Percentiles rank a stretch among this genome's conserved stretches.
phyloP scores from a whole-genome alignment of 2,888 invertebrate species.

The Lepidocyrtinus sp. region DNA sequence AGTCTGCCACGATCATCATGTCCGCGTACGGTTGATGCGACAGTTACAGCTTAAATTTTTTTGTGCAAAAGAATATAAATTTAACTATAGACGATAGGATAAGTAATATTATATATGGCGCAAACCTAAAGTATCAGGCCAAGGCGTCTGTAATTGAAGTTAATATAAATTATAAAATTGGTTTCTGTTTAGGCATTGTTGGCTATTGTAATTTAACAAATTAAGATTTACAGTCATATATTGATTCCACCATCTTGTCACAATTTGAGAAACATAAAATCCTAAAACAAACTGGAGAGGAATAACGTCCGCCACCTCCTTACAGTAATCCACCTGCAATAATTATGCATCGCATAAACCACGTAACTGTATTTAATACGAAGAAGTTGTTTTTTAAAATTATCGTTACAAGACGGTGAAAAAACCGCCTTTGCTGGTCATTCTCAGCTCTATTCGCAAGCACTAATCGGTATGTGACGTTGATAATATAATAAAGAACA shows the following conservation, averaged over 20 bases:
- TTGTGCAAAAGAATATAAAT: background rate
- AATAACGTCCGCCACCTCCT: conserved; percentile 71
- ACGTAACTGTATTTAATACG: background rate
- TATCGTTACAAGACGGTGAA: conserved; percentile 11
- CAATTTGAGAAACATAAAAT: conserved; percentile 74
- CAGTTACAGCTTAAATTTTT: conserved; percentile 2
- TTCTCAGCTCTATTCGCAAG: background rate
- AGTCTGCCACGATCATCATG: conserved; percentile 46
- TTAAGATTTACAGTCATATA: conserved; percentile 68
- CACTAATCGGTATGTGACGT: conserved; percentile 72
- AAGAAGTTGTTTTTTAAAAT: too few species aligned
- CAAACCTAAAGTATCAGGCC: conserved; percentile 28
- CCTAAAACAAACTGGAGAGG: conserved; percentile 74
- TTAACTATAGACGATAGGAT: background rate
- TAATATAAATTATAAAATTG: too few species aligned
- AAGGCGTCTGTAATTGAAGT: conserved; percentile 30
- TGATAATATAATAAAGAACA: conserved; percentile 72
- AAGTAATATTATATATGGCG: too few species aligned
- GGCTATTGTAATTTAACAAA: background rate
- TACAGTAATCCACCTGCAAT: conserved; percentile 36
- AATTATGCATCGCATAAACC: background rate
- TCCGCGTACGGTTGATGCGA: conserved; percentile 36
- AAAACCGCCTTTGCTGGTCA: conserved; percentile 1
- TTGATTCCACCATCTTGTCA: conserved; percentile 74
- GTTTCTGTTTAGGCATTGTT: background rate